Evolutionary conservation across 1,140 invertebrate genomes (phyloP), one percentile per base, ranked within the genome.

Genomic region (Megalonaias nervosa): DNA sequence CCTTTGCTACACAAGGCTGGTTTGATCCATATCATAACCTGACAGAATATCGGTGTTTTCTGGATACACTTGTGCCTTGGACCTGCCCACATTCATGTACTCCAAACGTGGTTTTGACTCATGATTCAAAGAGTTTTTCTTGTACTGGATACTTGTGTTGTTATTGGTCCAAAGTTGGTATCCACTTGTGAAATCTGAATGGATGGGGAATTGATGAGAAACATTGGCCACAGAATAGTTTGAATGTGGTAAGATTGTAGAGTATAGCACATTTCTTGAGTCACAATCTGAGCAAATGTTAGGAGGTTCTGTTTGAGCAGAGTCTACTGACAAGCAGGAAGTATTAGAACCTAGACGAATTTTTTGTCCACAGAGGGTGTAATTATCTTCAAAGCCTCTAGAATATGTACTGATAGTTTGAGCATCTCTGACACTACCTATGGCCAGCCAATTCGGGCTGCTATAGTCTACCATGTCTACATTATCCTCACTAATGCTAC

Each of bases 141-240:
- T 57, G 48, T 66, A 69, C 23, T 78, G 71, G 1, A 61, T 64
- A 14, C 55, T 59, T 15, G 57, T 73, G 48, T 73, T 78, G 66
- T 48, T 23, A 56, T 23, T 11, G 69, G 59, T 48, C 74, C 76
- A 15, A 48, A 48, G 12, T n/a, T 67, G 31, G 55, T 48, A 38
- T 67, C 66, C 16, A 48, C 21, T 67, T n/a, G n/a, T 19, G 26
- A 26, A 48, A 48, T 13, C 16, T 67, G 19, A 23, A 31, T 62
- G 21, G 60, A n/a, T 62, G 60, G 60, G 17, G 71, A 61, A 21
- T 74, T 71, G 38, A 48, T 48, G 38, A 19, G 76, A 78, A 69
- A 78, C 73, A 58, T 78, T 78, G 57, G 76, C 67, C 76, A 78
- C 70, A 31, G 76, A 78, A 58, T 78, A 78, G 71, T 78, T 78